A percentile compares a stretch with the other conserved stretches of the same genome.
Evolutionary conservation across 2,113 vertebrate genomes (phyloP).

Genomic region (Sinosuthora webbiana): DNA sequence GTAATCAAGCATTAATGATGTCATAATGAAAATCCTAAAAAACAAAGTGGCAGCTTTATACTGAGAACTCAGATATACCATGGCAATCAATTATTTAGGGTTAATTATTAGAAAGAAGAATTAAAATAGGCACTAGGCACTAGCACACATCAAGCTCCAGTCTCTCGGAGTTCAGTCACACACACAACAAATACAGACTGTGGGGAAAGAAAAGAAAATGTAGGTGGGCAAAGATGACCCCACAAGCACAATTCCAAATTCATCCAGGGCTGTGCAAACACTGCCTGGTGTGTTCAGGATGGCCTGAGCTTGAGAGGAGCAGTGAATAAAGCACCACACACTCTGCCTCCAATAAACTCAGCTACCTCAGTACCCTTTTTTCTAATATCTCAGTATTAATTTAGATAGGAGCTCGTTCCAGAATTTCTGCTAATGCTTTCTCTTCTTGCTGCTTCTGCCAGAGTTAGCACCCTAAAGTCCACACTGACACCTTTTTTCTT

Average conservation of each 20-base stretch:
- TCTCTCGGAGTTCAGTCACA: not conserved
- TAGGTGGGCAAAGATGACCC: not conserved
- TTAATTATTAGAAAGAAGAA: not conserved
- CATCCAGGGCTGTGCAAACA: not conserved
- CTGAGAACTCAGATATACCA: not conserved
- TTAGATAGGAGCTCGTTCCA: not conserved
- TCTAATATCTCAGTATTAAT: not conserved
- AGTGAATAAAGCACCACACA: not conserved
- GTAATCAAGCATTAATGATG: not conserved
- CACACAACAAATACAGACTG: not conserved
- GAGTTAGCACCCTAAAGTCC: not conserved
- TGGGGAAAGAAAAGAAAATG: not conserved
- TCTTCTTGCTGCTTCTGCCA: not conserved
- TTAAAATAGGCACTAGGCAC: not conserved
- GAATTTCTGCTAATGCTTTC: not conserved
- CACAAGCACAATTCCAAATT: not conserved
- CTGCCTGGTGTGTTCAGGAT: not conserved
- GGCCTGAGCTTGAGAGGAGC: not conserved
- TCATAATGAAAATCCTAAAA: not conserved
- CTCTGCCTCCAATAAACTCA: not conserved
- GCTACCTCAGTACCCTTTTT: rapidly evolving
- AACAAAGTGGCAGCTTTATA: not conserved
- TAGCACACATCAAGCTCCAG: not conserved
- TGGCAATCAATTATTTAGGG: not conserved
- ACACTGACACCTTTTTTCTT: not conserved